Conservation (phyloP, 2,888 invertebrate genomes). For the Sesia bembeciformis region DNA sequence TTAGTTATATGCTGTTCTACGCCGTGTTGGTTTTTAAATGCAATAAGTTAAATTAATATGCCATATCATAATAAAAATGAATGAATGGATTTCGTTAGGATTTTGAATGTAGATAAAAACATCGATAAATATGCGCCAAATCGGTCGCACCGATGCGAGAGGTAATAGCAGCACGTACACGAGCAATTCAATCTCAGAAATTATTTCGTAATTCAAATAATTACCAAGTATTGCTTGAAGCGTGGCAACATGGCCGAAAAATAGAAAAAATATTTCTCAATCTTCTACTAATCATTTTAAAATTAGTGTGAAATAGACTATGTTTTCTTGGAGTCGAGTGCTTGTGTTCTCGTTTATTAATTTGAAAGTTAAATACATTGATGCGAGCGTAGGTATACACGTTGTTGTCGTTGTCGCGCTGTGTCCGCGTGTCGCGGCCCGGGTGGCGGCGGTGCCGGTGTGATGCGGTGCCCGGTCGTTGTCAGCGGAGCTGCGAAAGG, state of each 20-base stretch:
- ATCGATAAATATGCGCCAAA: slow-evolving; percentile 28
- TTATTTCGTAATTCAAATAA: slow-evolving; percentile 50
- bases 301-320: slow-evolving; percentile 33
- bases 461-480: slow-evolving; percentile 15
- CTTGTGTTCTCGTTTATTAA: not conserved
- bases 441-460: slow-evolving; percentile 7
- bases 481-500: slow-evolving; percentile 40
- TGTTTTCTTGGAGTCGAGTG: slow-evolving; percentile 11
- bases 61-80: slow-evolving; percentile 4
- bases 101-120: slow-evolving; percentile 9
- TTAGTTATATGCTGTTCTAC: slow-evolving; percentile 38
- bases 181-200: slow-evolving; percentile 40
- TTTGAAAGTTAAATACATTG: not conserved
- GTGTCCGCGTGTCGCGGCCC: not conserved
- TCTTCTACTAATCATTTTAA: slow-evolving; percentile 31
- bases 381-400: not conserved
- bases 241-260: slow-evolving; percentile 29
- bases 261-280: slow-evolving; percentile 32
- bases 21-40: slow-evolving; percentile 38
- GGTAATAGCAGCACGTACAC: slow-evolving; percentile 41
- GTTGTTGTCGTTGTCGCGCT: not conserved
- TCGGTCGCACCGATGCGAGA: slow-evolving; percentile 29
- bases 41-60: too few relatives aligned
- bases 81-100: slow-evolving; percentile 15
- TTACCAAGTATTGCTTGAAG: slow-evolving; percentile 35